A percentile compares a stretch with the other conserved stretches of the same genome.
phyloP scores from a whole-genome alignment of 1,140 invertebrate species.

The Pogonomyrmex californicus region DNA sequence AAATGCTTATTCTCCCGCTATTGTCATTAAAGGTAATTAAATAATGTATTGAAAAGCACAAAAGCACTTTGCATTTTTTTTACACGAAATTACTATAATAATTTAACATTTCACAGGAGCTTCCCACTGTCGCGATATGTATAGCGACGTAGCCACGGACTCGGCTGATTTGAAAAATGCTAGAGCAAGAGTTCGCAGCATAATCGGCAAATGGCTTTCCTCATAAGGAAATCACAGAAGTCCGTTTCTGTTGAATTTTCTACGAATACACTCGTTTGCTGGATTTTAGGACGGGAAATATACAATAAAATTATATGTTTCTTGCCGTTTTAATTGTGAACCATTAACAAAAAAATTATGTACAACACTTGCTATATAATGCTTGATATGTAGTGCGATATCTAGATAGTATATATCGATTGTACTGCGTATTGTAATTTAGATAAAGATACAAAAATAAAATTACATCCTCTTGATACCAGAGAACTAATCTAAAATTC shows the following conservation, averaged over 20 bases:
- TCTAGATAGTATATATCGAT: slow-evolving; percentile 11
- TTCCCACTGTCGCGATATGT: slow-evolving; percentile 93
- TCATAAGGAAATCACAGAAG: slow-evolving; percentile 3
- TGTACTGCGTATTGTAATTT: not conserved
- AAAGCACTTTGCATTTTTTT: not conserved
- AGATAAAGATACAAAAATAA: slow-evolving; percentile 45
- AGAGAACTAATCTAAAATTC: slow-evolving; percentile 15
- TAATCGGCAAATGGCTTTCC: slow-evolving; percentile 88
- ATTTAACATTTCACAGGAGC: slow-evolving; percentile 86
- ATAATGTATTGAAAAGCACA: not conserved
- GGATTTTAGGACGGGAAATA: not conserved
- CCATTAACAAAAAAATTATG: slow-evolving; percentile 13
- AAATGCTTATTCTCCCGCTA: slow-evolving; percentile 87
- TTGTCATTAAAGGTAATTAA: slow-evolving; percentile 84
- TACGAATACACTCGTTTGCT: not conserved
- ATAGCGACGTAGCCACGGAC: slow-evolving; percentile 87
- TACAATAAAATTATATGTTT: not conserved
- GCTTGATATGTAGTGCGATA: not conserved
- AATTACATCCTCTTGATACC: slow-evolving; percentile 40
- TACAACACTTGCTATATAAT: slow-evolving; percentile 29
- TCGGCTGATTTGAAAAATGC: slow-evolving; percentile 88
- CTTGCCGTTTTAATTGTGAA: not conserved
- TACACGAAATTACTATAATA: not conserved
- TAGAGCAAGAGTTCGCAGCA: slow-evolving; percentile 87
- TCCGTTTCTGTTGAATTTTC: not conserved